Base-by-base conservation (phyloP, 2,888 invertebrate species). In the Ormyrus pomaceus region DNA sequence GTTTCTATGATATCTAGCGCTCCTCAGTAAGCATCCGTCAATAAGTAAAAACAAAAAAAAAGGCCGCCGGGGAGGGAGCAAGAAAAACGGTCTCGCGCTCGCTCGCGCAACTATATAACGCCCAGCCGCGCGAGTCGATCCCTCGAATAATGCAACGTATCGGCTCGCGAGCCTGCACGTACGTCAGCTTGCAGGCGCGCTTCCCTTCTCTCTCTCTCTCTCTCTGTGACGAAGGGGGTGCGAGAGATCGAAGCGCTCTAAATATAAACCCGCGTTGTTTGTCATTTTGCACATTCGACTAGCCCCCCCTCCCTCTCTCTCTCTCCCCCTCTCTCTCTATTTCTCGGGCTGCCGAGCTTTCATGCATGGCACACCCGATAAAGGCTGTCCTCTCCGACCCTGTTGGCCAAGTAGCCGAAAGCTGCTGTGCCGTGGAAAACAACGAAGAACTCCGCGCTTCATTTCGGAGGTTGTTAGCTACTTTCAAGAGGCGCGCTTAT, bases 101-200 rank as follows among this genome's bases (percentile, higher is more conserved):
- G 3, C 34, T 8, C 46, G 46, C 64, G 64, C 13, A 73, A 73
- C 62, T 64, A 73, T 59, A 71, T 73, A 68, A 59, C 71, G 50
- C 46, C 10, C 10, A 50, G 0, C 34, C 34, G 53, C 13, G 64
- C 61, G 53, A 69, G 62, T 72, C 73, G 58, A 77, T 72, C 77
- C 77, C 77, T 70, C 45, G 73, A 81, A 74, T 77, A 81, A 77
- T 81, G 70, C 77, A 81, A 72, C 74, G 19, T 77, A 70, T 74
- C 59, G 59, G 45, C 13, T 59, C 59, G 34, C 65, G 11, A 58
- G 58, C 66, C 55, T 34, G 69, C 61, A n/a, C 34, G 81, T 70
- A 77, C 62, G 66, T 59, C 77, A 58, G 76, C 55, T 73, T 80
- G 76, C 66, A 66, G 55, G 53, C 70, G 46, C 58, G n/a, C 55